Evolutionary conservation across 2,797 vertebrate species (phyloP), one percentile per base, ranked within the genome.

Genomic region (Gambelia wislizenii): DNA sequence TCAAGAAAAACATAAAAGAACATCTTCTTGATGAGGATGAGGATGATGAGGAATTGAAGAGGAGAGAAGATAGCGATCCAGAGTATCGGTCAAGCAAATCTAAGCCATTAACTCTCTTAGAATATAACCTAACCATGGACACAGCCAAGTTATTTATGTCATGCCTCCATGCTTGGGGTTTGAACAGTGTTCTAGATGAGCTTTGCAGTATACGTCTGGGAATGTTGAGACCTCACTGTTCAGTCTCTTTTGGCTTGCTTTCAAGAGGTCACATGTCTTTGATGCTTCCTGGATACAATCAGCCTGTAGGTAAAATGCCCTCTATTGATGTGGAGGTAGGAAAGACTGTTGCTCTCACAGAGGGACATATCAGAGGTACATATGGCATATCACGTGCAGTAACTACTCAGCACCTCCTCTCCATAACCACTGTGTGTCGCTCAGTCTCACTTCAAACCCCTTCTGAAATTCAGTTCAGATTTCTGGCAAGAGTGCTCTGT

Each of bases 1-100:
- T 99, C 98, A 99, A 98, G 95, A 99, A 99, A 96, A 99, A 99
- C 91, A 99, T 99, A 93, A 99, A 99, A 91, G 99, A 99, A 91
- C 99, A 99, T 85, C 98, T 99, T 14, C 96, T 99, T 0, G 98
- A 99, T 0, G 99, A 99, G 0, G 99, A 99, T 0, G 99, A 99
- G 0, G 99, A 99, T n/a, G 99, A 99, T 0, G 99, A 99, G 83
- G 95, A 96, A 3, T 27, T 96, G 72, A 94, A 97, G 87, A 94
- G 96, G 1, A 96, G 98, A 27, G 98, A 98, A 0, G 98, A 99
- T 0, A 90, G 95, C 0, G 97, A 97, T 67, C 97, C 96, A 0
- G 97, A 98, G 0, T 97, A 97, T 10, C 96, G 96, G 83, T 95
- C 97, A 25, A 98, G 98, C 97, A 99, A 98, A 92, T 98, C 98